Evolutionary conservation across 2,888 invertebrate genomes (phyloP).

Genomic region (Trissonchulus latispiculum): DNA sequence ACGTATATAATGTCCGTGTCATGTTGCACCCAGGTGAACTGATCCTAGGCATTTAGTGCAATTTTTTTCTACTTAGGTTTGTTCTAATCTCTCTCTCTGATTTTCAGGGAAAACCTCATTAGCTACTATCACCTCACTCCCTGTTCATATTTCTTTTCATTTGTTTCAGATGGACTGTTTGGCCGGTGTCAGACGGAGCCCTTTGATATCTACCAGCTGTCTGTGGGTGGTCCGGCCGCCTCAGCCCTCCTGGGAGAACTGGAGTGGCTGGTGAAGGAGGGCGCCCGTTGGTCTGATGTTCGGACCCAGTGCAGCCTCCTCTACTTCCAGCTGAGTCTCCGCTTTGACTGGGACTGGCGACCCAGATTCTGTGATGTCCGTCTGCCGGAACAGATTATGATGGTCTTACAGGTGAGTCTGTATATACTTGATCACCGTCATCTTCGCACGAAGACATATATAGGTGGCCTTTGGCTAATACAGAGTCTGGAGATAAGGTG

Average conservation of each 20-base stretch:
- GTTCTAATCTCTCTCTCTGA: no score
- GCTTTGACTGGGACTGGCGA: slow-evolving; percentile 7
- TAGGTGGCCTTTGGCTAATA: no score
- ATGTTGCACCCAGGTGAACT: no score
- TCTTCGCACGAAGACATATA: no score
- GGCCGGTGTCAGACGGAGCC: slow-evolving; percentile 6
- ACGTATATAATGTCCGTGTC: no score
- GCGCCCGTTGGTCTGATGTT: neutral
- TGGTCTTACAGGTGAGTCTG: neutral
- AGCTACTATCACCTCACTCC: no score
- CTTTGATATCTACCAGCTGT: neutral
- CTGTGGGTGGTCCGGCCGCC: neutral
- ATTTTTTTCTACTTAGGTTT: no score
- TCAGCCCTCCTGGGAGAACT: neutral
- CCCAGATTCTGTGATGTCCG: slow-evolving; percentile 7
- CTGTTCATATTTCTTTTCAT: no score
- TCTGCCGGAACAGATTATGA: neutral
- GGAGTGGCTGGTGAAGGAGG: neutral
- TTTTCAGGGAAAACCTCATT: no score
- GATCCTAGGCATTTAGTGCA: no score
- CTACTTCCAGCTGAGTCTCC: slow-evolving; percentile 2
- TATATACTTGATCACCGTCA: neutral
- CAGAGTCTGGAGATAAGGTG: no score
- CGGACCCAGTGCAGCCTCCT: slow-evolving; percentile 11
- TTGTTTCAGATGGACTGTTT: slow-evolving; percentile 10